These are phyloP conservation scores for Trichonephila clavata DNA, from an alignment of 1,140 invertebrate species.

Conservation along the genomic window DNA sequence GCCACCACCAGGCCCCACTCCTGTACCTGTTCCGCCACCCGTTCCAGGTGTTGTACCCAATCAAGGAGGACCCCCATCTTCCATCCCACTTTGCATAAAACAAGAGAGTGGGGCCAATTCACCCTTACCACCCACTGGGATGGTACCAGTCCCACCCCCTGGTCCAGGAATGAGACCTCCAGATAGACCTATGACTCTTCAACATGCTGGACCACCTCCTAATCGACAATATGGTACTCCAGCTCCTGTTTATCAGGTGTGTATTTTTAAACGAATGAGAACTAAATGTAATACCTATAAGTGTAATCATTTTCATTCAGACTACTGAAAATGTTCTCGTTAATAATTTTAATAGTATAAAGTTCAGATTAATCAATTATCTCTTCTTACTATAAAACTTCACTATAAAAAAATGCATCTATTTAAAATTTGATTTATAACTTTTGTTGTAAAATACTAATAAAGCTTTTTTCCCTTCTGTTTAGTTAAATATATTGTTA, in stretches of 20 bases:
- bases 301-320: neutral
- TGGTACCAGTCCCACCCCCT: conserved; percentile 82
- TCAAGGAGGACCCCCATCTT: neutral
- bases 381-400: no score
- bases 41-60: conserved; percentile 1
- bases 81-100: neutral
- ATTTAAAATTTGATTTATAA: no score
- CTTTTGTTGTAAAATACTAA: no score
- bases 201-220: conserved; percentile 75
- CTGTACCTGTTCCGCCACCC: conserved; percentile 32
- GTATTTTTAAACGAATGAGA: conserved; percentile 74
- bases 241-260: conserved; percentile 84
- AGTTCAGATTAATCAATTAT: no score
- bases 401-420: no score
- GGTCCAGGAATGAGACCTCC: conserved; percentile 84
- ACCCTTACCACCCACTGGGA: conserved; percentile 83
- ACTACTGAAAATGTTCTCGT: neutral
- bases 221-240: conserved; percentile 84
- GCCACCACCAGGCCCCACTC: conserved; percentile 1
- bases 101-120: conserved; percentile 67
- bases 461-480: no score
- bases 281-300: neutral
- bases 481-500: no score
- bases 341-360: no score
- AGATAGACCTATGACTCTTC: conserved; percentile 49